Evolutionary conservation across 2,113 vertebrate species (phyloP).

Genomic region (Gavialis gangeticus): DNA sequence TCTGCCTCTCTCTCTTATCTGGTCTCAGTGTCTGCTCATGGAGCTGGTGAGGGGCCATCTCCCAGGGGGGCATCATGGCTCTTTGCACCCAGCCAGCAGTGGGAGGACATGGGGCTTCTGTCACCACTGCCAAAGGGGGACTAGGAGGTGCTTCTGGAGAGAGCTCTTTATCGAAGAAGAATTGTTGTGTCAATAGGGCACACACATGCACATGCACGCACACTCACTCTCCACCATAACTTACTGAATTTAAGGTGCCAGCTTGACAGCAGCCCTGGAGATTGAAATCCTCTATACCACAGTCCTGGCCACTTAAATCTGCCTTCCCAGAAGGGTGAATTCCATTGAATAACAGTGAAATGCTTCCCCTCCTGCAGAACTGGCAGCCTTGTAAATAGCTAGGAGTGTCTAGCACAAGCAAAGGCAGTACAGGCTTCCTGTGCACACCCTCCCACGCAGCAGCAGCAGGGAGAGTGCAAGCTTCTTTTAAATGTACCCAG

Average conservation of each 20-base stretch:
- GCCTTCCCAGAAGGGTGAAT: neutral
- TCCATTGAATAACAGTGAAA: neutral
- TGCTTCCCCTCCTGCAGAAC: neutral
- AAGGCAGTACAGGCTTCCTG: neutral
- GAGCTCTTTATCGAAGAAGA: neutral
- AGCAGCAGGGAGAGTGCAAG: neutral
- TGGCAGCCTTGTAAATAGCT: neutral
- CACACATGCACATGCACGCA: neutral
- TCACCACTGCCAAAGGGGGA: neutral
- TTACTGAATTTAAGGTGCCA: neutral
- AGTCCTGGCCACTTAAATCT: neutral
- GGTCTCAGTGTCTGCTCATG: fast-evolving
- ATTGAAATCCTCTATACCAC: neutral
- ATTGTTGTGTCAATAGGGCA: neutral
- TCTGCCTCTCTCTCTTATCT: neutral
- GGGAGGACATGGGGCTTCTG: neutral
- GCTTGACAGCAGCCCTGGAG: neutral
- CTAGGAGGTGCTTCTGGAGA: neutral
- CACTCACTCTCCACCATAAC: neutral
- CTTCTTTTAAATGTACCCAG: neutral
- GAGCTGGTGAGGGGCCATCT: neutral
- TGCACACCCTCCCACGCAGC: neutral
- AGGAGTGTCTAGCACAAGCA: neutral
- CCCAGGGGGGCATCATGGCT: neutral
- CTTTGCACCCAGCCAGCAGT: neutral